Evolutionary conservation across 1,140 invertebrate species (phyloP).

Genomic region (Radopholus similis): DNA sequence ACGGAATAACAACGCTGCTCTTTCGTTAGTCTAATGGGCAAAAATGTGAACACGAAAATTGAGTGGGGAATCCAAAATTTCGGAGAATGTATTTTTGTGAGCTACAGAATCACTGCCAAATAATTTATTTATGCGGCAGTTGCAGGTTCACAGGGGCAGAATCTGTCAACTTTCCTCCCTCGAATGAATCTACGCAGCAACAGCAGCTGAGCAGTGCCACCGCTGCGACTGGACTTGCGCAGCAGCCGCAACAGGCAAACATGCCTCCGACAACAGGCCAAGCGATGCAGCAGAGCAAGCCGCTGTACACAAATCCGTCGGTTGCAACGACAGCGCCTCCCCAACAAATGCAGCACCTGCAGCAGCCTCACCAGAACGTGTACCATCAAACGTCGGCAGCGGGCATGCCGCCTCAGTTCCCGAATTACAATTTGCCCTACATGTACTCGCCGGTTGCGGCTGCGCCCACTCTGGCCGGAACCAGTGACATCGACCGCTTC

Average conservation of each 20-base stretch:
- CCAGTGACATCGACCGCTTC: slow-evolving; percentile 8
- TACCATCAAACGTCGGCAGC: slow-evolving; percentile 15
- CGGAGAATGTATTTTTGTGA: no score
- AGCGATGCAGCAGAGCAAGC: neutral
- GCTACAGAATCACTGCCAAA: no score
- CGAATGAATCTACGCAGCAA: neutral
- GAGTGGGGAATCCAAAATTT: no score
- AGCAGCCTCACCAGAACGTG: neutral
- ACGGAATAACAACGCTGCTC: neutral
- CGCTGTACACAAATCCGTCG: neutral
- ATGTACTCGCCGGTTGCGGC: slow-evolving; percentile 19
- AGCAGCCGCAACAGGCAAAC: neutral
- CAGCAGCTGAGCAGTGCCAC: neutral
- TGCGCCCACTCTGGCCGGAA: neutral
- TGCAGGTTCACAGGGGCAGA: slow-evolving; percentile 8
- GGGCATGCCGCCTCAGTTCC: slow-evolving; percentile 1
- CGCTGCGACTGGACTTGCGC: no score
- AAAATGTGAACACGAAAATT: no score
- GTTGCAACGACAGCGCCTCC: neutral
- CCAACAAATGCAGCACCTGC: slow-evolving; percentile 14
- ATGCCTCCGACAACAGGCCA: no score
- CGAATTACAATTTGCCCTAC: slow-evolving; percentile 19
- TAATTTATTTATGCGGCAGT: no score
- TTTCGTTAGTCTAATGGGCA: slow-evolving; percentile 1
- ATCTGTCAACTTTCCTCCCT: slow-evolving; percentile 16